Conservation (phyloP, 2,888 invertebrate species). For the Endomychus coccineus region DNA sequence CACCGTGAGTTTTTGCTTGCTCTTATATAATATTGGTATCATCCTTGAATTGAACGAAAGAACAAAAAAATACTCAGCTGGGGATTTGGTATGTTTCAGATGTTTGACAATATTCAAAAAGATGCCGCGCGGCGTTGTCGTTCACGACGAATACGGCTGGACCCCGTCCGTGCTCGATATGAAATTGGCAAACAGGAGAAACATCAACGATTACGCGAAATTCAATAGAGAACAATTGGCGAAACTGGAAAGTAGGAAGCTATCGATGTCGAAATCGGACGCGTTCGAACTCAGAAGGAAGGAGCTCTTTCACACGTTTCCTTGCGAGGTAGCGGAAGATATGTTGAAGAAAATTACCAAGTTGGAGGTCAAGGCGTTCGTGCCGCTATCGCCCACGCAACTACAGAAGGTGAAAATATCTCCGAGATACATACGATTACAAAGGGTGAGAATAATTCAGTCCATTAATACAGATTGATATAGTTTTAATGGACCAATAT, state of each 20-base stretch:
- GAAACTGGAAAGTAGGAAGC: background rate
- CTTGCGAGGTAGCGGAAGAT: slow-evolving; percentile 7
- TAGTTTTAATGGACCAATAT: no score
- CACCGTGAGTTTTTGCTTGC: slow-evolving; percentile 20
- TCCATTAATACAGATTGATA: no score
- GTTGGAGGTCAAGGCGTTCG: slow-evolving; percentile 14
- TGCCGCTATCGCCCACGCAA: slow-evolving; percentile 40
- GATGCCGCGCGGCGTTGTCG: slow-evolving; percentile 25
- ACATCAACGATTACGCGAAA: slow-evolving; percentile 21
- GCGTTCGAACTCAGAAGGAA: slow-evolving; percentile 1
- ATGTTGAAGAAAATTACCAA: background rate
- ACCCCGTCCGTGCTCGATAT: slow-evolving; percentile 21
- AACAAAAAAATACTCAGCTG: slow-evolving; percentile 1
- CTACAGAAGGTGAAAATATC: slow-evolving; percentile 40
- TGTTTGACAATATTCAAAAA: slow-evolving; percentile 37
- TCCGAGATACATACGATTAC: slow-evolving; percentile 34
- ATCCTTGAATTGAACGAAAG: slow-evolving; percentile 2
- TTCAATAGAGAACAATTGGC: slow-evolving; percentile 1
- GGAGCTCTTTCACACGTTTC: slow-evolving; percentile 7
- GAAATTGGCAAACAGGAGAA: slow-evolving; percentile 22
- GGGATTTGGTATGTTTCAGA: slow-evolving; percentile 23
- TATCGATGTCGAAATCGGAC: no score
- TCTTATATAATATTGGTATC: background rate
- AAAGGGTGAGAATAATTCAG: slow-evolving; percentile 28
- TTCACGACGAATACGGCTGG: slow-evolving; percentile 25